Evolutionary conservation across 2,797 vertebrate genomes (phyloP), one percentile per base, ranked within the genome.

Genomic region (Neoniphon sammara): DNA sequence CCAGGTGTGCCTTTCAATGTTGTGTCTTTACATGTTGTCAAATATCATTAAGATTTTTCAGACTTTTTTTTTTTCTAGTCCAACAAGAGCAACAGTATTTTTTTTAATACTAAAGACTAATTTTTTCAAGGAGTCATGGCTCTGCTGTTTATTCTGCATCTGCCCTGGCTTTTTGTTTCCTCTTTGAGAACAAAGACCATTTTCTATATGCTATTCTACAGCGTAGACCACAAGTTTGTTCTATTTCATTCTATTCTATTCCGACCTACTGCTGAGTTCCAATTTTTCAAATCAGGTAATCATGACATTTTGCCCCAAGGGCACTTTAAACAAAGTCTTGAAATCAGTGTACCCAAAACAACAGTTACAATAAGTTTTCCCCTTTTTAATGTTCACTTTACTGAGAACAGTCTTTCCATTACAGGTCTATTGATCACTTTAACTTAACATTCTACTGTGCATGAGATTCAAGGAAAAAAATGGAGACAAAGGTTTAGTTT

Each of bases 391-490:
- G 58, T 75, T 86, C 70, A 78, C 30, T 65, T 84, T 73, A 81
- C 67, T 77, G 70, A 80, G 84, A 83, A 87, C 87, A 91, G 84
- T 85, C 79, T 85, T 87, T 91, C 87, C 83, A 86, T 83, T 88
- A 71, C 86, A 82, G n/a, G 69, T 86, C 66, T 81, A 88, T 69
- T 81, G 84, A 80, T 88, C 83, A 77, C 70, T 1, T 83, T 85
- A 69, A 87, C 78, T 62, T 83, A 63, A 42, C 84, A 79, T 64
- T 70, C 73, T 73, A 72, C 70, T 76, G 88, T 87, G 88, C 87
- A 91, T 70, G 83, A 63, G 77, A 81, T 75, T 81, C 61, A 82
- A 65, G 69, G 84, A 70, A 46, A 68, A 56, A 85, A 84, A 78
- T 36, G 18, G 70, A 78, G 76, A 81, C 59, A 67, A 81, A 70